Evolutionary conservation across 2,797 vertebrate species (phyloP), one percentile per base, ranked within the genome.

Genomic region (Huso huso): DNA sequence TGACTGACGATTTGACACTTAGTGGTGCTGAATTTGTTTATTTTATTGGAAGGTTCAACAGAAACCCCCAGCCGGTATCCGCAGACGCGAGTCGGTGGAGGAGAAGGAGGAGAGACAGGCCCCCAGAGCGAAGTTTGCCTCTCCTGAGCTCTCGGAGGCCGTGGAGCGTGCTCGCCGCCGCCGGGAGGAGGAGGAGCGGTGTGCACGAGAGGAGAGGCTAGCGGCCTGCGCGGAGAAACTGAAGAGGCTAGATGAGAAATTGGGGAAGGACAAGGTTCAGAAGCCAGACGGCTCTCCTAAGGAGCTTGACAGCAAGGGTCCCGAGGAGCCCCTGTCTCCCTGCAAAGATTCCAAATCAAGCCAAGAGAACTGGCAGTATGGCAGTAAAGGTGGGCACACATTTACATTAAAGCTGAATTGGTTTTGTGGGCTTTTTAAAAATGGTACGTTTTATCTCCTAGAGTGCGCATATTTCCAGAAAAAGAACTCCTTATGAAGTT

Each of bases 141-240:
- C 94, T 3, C 91, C 93, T 0, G 96, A 97, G 76, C 86, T 98
- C 73, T 96, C 96, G 0, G 96, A 99, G 77, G 96, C 97, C 0
- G 96, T 99, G 0, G 97, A 97, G 69, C 86, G 97, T 23, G 97
- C 96, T 5, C 91, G 97, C 13, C 88, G 83, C 57, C 87, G 97
- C 1, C 86, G 97, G 0, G 96, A 98, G 66, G 95, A 98, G 73
- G 96, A 98, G 73, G 97, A 99, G 75, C 84, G 95, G 1, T 88
- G 94, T 0, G 93, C 90, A 3, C 92, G 96, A 0, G 95, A 98
- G 66, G 96, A 99, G 75, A 83, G 97, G 3, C 81, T 98, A 73
- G 96, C 96, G 0, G 96, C 96, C 48, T 98, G 97, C 0, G 97
- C 97, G 0, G 96, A 94, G 71, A 99, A 99, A 69, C 92, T 99